Evolutionary conservation across 1,140 invertebrate species (phyloP), one percentile per base, ranked within the genome.

Genomic region (Pogonomyrmex barbatus): DNA sequence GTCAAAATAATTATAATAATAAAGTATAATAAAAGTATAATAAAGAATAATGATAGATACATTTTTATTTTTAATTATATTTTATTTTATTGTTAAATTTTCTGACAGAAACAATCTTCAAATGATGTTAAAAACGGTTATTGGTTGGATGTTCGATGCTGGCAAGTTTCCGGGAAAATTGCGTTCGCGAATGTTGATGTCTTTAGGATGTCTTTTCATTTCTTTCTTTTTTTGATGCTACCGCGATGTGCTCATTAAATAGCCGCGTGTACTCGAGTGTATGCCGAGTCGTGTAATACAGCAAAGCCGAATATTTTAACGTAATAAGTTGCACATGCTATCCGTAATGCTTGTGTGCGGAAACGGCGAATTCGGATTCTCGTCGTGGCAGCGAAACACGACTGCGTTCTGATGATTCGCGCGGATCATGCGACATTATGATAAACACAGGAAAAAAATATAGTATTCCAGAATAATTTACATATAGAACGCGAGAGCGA

Each of bases 41-140:
- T 24, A 24, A 24, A 24, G 24, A 0, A 24, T 24, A 24, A 24
- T 24, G 24, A 24, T 24, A 24, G 24, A 75, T 24, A 24, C 24
- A 24, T 24, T 24, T 24, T 24, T 24, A 24, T 24, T 24, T 24
- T 24, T 24, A 24, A 91, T 93, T 67, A 91, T 91, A 67, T 88
- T 91, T 93, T 93, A 91, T 89, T 94, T 93, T 91, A 94, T 94
- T 91, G 87, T 93, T 93, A 93, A 91, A 93, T 93, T 91, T 94
- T 93, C 90, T 93, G 93, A 94, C 92, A 92, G 93, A 94, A 94
- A 93, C 94, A 94, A 93, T 94, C 94, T 94, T 94, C 91, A 93
- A 93, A 94, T 24, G 76, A 87, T 79, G 65, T 77, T 77, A 87
- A 73, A 77, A 68, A 39, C 4, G 67, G 24, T 24, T 76, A 90